Base-by-base conservation (phyloP, 2,113 vertebrate species). In the Atrichornis clamosus region DNA sequence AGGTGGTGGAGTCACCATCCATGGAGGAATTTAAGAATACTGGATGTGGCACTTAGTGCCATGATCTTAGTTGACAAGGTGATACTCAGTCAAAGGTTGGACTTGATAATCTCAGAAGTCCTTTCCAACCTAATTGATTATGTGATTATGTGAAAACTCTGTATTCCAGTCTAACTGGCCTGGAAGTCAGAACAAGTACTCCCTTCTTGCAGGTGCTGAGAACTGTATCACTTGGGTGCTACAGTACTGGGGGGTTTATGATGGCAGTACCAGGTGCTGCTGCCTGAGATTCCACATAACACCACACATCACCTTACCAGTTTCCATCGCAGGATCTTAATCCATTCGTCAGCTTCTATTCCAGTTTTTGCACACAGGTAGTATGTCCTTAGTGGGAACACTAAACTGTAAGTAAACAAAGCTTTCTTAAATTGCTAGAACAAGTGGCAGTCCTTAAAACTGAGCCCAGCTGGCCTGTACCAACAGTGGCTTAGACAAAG, bases 311-410 rank as follows among this genome's bases (percentile, higher is more conserved):
- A 10, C 50, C 99, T 99, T 96, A 99, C 99, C 98, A 99, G 75
- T 85, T 99, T 99, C 99, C 99, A 99, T 42, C 98, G 97, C 73
- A 99, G 85, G 84, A 99, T 98, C 96, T 98, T 99, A 90, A 99
- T 99, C 99, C 99, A 99, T 88, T 99, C 99, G 3, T 99, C 99
- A 14, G 99, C 99, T 96, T 99, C 99, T 86, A 99, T 98, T 11
- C 98, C 99, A 0, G 99, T 99, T 97, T 99, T 99, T 17, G 99
- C 98, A 21, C 99, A 99, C 46, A 99, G 94, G 95, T 99, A 99
- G 97, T 98, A 99, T 0, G 99, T 99, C 87, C 99, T 98, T 87
- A 99, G 98, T 9, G 99, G 99, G 97, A 99, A 99, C 93, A 99
- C 99, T 91, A 99, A 94, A 93, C 99, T 99, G 97, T 37, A 74